phyloP scores from a whole-genome alignment of 1,140 invertebrate species.

The Dendroctonus ponderosae region DNA sequence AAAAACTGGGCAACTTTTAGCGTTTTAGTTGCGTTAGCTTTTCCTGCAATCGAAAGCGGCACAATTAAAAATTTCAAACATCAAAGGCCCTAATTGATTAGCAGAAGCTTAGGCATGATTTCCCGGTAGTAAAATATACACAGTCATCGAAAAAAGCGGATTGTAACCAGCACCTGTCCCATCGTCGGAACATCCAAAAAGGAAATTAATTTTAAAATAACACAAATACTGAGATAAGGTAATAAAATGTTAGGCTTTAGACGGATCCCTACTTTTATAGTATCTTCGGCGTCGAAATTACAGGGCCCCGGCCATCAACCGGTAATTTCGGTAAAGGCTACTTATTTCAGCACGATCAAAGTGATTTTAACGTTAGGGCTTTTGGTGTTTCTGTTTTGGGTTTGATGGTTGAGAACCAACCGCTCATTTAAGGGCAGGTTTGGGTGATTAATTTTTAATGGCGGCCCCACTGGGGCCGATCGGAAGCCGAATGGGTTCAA shows the following conservation, averaged over 20 bases:
- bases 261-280: constrained; percentile 36
- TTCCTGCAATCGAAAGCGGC: too few relatives aligned
- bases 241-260: constrained; percentile 34
- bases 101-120: constrained; percentile 4
- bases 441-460: too few relatives aligned
- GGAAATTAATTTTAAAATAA: constrained; percentile 40
- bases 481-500: too few relatives aligned
- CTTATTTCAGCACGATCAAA: constrained; percentile 36
- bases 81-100: too few relatives aligned
- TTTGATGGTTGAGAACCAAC: too few relatives aligned
- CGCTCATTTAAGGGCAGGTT: too few relatives aligned
- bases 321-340: constrained; percentile 44
- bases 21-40: too few relatives aligned
- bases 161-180: constrained; percentile 12
- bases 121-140: constrained; percentile 22
- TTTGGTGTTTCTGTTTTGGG: too few relatives aligned
- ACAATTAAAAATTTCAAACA: too few relatives aligned
- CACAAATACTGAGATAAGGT: constrained; percentile 41
- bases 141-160: constrained; percentile 10
- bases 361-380: not conserved
- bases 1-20: too few relatives aligned
- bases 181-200: constrained; percentile 21
- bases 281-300: constrained; percentile 40
- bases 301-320: constrained; percentile 35
- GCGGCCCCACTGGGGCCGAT: too few relatives aligned